Evolutionary conservation across 1,140 invertebrate species (phyloP).

Genomic region (Sinella curviseta): DNA sequence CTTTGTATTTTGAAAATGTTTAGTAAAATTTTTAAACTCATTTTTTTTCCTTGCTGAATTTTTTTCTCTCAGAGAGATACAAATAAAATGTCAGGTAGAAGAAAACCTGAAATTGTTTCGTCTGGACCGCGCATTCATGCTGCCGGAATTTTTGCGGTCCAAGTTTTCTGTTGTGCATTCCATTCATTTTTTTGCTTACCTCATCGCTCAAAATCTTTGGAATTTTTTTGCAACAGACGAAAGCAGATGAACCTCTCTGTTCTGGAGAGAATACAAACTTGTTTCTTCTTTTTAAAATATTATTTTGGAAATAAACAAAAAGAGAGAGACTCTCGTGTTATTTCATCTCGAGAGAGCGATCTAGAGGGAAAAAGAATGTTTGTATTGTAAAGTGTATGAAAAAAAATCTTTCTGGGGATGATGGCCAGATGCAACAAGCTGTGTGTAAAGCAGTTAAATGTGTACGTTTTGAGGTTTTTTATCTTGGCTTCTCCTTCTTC

Average conservation of each 20-base stretch:
- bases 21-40: neutral
- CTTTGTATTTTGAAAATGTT: neutral
- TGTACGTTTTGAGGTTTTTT: neutral
- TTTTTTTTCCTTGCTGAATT: neutral
- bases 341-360: no score
- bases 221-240: neutral
- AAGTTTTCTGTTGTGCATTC: no score
- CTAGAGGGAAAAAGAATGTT: neutral
- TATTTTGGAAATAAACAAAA: conserved; percentile 22
- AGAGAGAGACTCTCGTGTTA: no score
- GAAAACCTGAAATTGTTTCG: conserved; percentile 3
- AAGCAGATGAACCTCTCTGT: neutral
- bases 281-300: neutral
- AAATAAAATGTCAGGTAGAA: conserved; percentile 23
- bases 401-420: no score
- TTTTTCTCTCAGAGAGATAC: neutral
- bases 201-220: neutral
- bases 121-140: no score
- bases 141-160: no score
- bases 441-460: neutral
- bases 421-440: conserved; percentile 13
- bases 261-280: neutral
- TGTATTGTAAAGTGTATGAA: conserved; percentile 7
- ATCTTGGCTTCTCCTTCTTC: neutral
- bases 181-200: neutral